Percentiles rank a stretch among this genome's conserved stretches.
Evolutionary conservation across 2,113 vertebrate species (phyloP).

Genomic region (Sturnus vulgaris): DNA sequence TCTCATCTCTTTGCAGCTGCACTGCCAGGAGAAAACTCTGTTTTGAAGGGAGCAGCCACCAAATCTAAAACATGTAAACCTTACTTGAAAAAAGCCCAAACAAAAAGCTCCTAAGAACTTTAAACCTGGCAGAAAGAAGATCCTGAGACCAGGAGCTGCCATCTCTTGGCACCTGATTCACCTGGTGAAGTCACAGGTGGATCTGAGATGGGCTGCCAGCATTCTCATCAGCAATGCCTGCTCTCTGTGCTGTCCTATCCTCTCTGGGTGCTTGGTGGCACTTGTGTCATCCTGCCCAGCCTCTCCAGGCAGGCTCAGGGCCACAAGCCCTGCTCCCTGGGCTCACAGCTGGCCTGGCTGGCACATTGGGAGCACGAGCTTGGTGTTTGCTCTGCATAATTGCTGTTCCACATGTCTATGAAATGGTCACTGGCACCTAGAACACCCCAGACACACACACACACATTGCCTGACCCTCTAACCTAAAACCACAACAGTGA

Average conservation of each 20-base stretch:
- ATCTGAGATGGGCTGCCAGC: not conserved
- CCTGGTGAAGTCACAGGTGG: not conserved
- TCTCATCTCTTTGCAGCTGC: not conserved
- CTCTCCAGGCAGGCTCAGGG: no score
- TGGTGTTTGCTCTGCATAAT: not conserved
- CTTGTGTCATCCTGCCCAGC: not conserved
- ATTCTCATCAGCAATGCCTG: not conserved
- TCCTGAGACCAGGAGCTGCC: not conserved
- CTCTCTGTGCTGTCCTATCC: not conserved
- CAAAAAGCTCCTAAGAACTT: not conserved
- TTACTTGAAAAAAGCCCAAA: not conserved
- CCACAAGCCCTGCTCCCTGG: not conserved
- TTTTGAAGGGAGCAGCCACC: not conserved
- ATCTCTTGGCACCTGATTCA: not conserved
- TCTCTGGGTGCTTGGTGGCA: not conserved
- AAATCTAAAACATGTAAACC: not conserved
- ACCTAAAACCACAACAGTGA: rapidly evolving
- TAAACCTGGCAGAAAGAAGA: not conserved
- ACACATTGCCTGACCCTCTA: not conserved
- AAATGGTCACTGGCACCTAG: not conserved
- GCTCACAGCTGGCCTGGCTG: not conserved
- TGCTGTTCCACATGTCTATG: not conserved
- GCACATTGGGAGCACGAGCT: not conserved
- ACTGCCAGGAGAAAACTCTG: not conserved
- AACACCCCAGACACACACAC: rapidly evolving